Evolutionary conservation across 2,797 vertebrate species (phyloP), one percentile per base, ranked within the genome.

Genomic region (Gallinago stenura): DNA sequence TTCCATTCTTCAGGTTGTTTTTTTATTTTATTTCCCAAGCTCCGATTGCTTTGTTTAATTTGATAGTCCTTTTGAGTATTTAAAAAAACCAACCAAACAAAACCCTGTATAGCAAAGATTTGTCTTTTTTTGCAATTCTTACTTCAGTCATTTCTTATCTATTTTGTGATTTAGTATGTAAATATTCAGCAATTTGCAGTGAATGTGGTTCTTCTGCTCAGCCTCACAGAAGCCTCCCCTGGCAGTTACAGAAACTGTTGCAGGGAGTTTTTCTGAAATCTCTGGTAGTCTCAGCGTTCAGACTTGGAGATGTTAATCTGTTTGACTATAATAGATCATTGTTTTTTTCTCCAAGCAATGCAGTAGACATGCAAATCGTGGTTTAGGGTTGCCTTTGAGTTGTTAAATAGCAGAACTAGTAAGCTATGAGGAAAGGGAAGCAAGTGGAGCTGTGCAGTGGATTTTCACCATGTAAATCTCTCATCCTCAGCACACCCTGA

Each of bases 401-500:
- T 73, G 22, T 50, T 89, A 60, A 61, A 41, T 53, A 39, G 48
- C 30, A 64, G 53, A 50, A 16, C 28, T 53, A 26, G 25, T 31
- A 45, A 57, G 45, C 43, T 70, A 10, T 1, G 13, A 70, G 24
- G 12, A 76, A 43, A 79, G 8, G 10, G 46, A 30, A 77, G 50
- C 16, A n/a, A 62, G 43, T 41, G 31, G 51, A 81, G 37, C 46
- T 51, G 21, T 66, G 53, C 13, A 5, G 1, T 31, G 51, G 28
- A 31, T 54, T 71, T 80, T 92, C 30, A 73, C 64, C 7, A 2
- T 89, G 66, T 92, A 22, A 21, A 28, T 96, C 53, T 97, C 66
- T 60, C 64, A 21, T 96, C 81, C 88, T 11, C 96, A 99, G 99
- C 99, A 99, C 98, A 99, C 99, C 1, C 97, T 99, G 85, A 99